These are phyloP conservation scores for Epinephelus coioides DNA, from an alignment of 2,797 vertebrate species.

Conservation along the genomic window DNA sequence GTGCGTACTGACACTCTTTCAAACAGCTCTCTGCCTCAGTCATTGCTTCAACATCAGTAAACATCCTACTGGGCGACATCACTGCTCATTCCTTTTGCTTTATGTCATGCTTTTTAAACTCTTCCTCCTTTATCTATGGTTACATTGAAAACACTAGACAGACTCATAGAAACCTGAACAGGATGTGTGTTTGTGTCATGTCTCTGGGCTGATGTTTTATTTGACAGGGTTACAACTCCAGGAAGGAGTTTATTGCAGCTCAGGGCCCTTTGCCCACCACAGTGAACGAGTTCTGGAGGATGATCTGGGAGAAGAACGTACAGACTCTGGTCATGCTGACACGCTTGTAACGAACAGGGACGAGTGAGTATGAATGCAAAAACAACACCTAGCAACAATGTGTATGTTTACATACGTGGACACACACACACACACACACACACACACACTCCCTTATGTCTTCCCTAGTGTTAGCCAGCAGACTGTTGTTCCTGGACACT, in stretches of 20 bases:
- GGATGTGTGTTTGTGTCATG: slow-evolving; percentile 19
- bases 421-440: neutral
- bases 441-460: neutral
- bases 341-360: slow-evolving; percentile 95
- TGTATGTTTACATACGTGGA: neutral
- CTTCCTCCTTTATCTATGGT: neutral
- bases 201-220: slow-evolving; percentile 23
- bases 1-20: slow-evolving; percentile 82
- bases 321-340: slow-evolving; percentile 96
- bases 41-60: slow-evolving; percentile 41
- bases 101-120: neutral
- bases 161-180: neutral
- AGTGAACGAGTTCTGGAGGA: slow-evolving; percentile 95
- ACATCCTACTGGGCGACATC: slow-evolving; percentile 6
- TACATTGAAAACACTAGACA: slow-evolving; percentile 2
- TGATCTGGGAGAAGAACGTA: slow-evolving; percentile 97
- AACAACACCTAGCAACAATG: neutral
- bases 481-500: neutral
- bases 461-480: neutral
- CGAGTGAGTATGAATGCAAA: slow-evolving; percentile 86
- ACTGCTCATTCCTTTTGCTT: slow-evolving; percentile 23
- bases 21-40: slow-evolving; percentile 29
- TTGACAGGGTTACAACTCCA: slow-evolving; percentile 91
- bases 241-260: slow-evolving; percentile 94
- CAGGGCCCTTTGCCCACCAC: slow-evolving; percentile 96